Evolutionary conservation across 2,113 vertebrate species (phyloP), one percentile per base, ranked within the genome.

Genomic region (Cygnus atratus): DNA sequence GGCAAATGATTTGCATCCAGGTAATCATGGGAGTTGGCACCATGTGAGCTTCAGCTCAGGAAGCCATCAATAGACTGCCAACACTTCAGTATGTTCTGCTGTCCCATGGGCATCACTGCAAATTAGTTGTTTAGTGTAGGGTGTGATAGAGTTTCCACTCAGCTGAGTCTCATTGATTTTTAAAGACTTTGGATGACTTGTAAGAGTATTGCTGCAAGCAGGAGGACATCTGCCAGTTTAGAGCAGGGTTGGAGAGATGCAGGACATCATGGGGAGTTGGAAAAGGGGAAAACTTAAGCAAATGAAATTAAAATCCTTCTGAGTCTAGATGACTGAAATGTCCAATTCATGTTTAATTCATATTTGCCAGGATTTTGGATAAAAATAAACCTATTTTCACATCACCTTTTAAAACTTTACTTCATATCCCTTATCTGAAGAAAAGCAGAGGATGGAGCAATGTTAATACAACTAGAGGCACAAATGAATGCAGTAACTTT

Each of bases 1-100:
- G 19, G 31, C 13, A 31, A 31, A 46, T 31, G 12, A 25, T 21
- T 11, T 21, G 5, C n/a, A 1, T 1, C 21, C 66, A 84, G 7
- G 28, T 62, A 57, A 89, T 8, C 1, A 1, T 0, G 0, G 19
- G 19, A 78, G 13, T 7, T 13, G 5, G 4, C 22, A 17, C 5
- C 16, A 7, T 13, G 20, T 13, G 54, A 67, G 4, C 14, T 85
- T 46, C 18, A 1, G 8, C 57, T 82, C 46, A 22, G 7, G 11
- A 84, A 84, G 17, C 5, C 3, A 17, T 68, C 41, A 44, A 4
- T 5, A 71, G 6, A 2, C 35, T 75, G 33, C 11, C 29, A 88
- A 8, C 19, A 7, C 62, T 33, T 33, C 39, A 63, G 13, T 13
- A 18, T 35, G 7, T 57, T 82, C 17, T 79, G 9, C 31, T 4